Percentiles rank a stretch among this genome's conserved stretches.
Evolutionary conservation across 2,797 vertebrate species (phyloP).

Genomic region (Columba guinea): DNA sequence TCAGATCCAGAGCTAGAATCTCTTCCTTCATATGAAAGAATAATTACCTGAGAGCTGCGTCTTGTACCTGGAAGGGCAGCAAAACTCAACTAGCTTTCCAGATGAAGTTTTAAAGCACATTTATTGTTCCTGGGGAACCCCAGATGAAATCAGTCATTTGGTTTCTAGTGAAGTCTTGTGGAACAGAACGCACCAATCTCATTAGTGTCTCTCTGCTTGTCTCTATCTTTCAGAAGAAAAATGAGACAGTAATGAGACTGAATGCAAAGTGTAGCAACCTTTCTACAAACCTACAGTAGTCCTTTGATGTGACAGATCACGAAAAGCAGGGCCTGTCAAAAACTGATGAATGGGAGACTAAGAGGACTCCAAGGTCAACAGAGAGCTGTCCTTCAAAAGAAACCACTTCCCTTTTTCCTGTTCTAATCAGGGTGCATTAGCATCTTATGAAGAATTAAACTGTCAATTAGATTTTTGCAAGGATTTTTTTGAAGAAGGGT

Average conservation of each 20-base stretch:
- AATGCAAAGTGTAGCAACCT: slow-evolving; percentile 10
- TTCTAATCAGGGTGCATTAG: slow-evolving; percentile 32
- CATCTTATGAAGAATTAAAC: background rate
- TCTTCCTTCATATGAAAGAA: background rate
- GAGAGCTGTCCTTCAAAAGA: slow-evolving; percentile 42
- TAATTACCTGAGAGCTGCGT: background rate
- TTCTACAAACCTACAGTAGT: background rate
- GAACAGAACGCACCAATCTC: slow-evolving; percentile 20
- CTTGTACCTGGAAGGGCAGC: background rate
- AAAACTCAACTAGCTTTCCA: background rate
- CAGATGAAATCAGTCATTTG: slow-evolving; percentile 9
- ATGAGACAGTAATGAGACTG: slow-evolving; percentile 9
- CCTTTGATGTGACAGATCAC: slow-evolving; percentile 60
- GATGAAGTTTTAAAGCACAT: background rate
- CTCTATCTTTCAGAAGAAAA: background rate
- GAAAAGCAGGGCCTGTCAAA: slow-evolving; percentile 58
- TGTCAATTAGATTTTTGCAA: background rate
- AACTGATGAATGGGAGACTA: slow-evolving; percentile 2
- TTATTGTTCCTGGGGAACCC: slow-evolving; percentile 6
- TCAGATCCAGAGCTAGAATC: background rate
- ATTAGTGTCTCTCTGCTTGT: slow-evolving; percentile 9
- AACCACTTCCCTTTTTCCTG: slow-evolving; percentile 33
- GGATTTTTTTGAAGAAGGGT: background rate
- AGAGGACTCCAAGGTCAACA: background rate
- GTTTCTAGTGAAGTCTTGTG: slow-evolving; percentile 4